Evolutionary conservation across 2,888 invertebrate species (phyloP).

Genomic region (Elysia crispata): DNA sequence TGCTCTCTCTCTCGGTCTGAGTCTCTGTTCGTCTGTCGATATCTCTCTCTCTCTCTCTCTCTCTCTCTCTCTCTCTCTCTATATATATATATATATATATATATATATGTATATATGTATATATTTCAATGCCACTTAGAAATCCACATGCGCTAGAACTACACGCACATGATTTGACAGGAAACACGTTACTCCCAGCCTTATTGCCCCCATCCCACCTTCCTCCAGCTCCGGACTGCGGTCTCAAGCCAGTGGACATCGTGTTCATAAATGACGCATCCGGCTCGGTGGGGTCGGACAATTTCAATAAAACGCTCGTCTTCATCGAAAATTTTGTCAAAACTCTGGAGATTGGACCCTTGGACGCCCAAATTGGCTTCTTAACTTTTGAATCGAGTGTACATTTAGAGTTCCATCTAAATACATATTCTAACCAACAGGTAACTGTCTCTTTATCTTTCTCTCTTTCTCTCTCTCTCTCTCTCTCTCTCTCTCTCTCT

Average conservation of each 20-base stretch:
- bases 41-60: no score
- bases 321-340: not conserved
- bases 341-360: not conserved
- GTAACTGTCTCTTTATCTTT: no score
- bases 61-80: no score
- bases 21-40: no score
- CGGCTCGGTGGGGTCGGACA: not conserved
- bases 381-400: not conserved
- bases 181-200: no score
- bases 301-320: not conserved
- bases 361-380: not conserved
- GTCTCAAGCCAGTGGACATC: not conserved
- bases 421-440: not conserved
- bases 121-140: no score
- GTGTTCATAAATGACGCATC: not conserved
- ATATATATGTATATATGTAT: no score
- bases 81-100: no score
- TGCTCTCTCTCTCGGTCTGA: no score
- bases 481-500: not conserved
- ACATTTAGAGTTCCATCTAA: not conserved
- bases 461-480: not conserved
- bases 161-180: no score
- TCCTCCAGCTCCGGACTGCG: not conserved
- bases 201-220: no score
- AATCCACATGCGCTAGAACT: no score